These are phyloP conservation scores for Gymnocephalus cernua DNA, from an alignment of 2,113 vertebrate species.

Conservation along the genomic window DNA sequence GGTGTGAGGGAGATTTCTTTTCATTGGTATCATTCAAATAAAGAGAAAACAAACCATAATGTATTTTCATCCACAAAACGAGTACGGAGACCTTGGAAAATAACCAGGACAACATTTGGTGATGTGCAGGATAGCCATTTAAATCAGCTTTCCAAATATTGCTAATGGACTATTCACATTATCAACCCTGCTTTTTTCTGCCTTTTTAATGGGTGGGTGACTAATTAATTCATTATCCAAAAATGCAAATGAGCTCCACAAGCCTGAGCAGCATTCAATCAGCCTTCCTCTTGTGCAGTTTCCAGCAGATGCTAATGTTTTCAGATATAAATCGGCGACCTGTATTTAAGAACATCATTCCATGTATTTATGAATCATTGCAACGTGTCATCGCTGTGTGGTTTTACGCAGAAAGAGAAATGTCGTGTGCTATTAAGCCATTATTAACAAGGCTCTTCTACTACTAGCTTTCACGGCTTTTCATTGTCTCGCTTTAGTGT, in stretches of 20 bases:
- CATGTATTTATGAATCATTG: background rate
- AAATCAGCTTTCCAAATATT: slow-evolving; percentile 55
- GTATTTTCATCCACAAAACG: slow-evolving; percentile 10
- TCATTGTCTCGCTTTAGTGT: slow-evolving; percentile 70
- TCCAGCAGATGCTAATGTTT: slow-evolving; percentile 37
- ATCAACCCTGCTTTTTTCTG: slow-evolving; percentile 65
- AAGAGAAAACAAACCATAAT: slow-evolving; percentile 5
- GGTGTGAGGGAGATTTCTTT: background rate
- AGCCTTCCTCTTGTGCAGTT: slow-evolving; percentile 51
- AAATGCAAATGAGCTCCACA: slow-evolving; percentile 82
- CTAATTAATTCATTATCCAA: slow-evolving; percentile 85
- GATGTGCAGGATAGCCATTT: slow-evolving; percentile 24
- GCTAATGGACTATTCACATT: slow-evolving; percentile 71
- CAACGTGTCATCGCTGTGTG: background rate
- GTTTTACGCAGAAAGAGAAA: background rate
- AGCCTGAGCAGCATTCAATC: slow-evolving; percentile 57
- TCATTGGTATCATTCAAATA: slow-evolving; percentile 28
- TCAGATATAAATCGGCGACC: slow-evolving; percentile 22
- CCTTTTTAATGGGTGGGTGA: slow-evolving; percentile 77
- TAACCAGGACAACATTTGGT: slow-evolving; percentile 33
- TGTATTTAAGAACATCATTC: slow-evolving; percentile 14
- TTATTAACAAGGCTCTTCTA: slow-evolving; percentile 36
- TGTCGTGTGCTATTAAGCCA: slow-evolving; percentile 12
- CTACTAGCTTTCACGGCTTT: slow-evolving; percentile 8
- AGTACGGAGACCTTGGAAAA: slow-evolving; percentile 19